phyloP scores from a whole-genome alignment of 1,140 invertebrate species.

The Procambarus clarkii region DNA sequence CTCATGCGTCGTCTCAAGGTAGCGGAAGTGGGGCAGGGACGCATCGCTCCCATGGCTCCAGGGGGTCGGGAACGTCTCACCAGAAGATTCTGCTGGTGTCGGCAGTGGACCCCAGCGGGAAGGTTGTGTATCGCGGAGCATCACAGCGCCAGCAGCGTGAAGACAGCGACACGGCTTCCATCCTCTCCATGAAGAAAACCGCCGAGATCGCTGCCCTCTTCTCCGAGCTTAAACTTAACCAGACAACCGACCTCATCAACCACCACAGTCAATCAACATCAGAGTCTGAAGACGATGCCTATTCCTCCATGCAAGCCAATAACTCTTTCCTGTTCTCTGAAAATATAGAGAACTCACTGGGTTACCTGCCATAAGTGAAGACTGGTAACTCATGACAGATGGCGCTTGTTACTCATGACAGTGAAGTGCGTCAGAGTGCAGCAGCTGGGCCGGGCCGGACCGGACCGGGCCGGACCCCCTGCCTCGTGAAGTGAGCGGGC shows the following conservation, averaged over 20 bases:
- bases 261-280: conserved; percentile 67
- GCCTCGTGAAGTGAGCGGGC: too few relatives aligned
- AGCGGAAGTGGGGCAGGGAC: conserved; percentile 27
- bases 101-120: conserved; percentile 78
- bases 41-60: conserved; percentile 64
- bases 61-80: conserved; percentile 72
- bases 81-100: conserved; percentile 78
- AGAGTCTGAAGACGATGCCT: conserved; percentile 73
- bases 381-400: neutral
- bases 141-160: conserved; percentile 59
- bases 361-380: conserved; percentile 77
- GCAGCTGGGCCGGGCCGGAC: neutral
- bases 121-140: conserved; percentile 74
- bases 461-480: neutral
- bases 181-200: conserved; percentile 89
- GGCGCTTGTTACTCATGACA: neutral
- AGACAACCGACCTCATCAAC: conserved; percentile 74
- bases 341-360: conserved; percentile 78
- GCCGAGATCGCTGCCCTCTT: conserved; percentile 91
- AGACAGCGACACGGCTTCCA: conserved; percentile 69
- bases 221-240: conserved; percentile 81
- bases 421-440: neutral
- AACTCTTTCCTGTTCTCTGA: conserved; percentile 74
- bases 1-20: conserved; percentile 37
- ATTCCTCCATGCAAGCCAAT: conserved; percentile 73